Evolutionary conservation across 2,888 invertebrate genomes (phyloP), one percentile per base, ranked within the genome.

Genomic region (Philereme vetulata): DNA sequence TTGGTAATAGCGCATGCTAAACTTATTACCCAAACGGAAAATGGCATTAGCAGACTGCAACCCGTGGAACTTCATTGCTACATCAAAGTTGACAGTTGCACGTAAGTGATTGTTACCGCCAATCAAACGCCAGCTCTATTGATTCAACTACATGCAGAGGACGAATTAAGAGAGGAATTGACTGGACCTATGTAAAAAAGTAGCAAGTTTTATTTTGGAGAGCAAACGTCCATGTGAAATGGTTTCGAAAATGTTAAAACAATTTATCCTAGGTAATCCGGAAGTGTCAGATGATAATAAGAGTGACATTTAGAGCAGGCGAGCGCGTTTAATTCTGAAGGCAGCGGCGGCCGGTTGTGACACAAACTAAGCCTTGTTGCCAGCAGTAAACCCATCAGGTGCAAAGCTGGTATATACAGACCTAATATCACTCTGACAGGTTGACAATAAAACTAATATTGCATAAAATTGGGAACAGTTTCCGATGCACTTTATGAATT

Each of bases 1-100:
- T 91, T 92, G 91, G 88, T 91, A 91, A 91, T 92, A 90, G 88
- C 81, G 85, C 83, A 88, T 88, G 90, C 88, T 91, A 92, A 92
- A 89, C 91, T 90, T 89, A 92, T 92, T 91, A 92, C 85, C 82
- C 84, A 85, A 89, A 88, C 88, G 90, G 90, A 90, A 92, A 92
- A 92, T 90, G 86, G 85, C 82, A 88, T 92, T 90, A 92, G 80
- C 85, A 82, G 80, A 82, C 83, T 75, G 81, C 77, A 65, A 78
- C 71, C 80, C 77, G 85, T 86, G 82, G 84, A 88, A 86, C 84
- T 87, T 81, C 80, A 85, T 89, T 89, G 83, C 79, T 76, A 80
- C 80, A 81, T 88, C 87, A 89, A 82, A 86, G 84, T 88, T 88
- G 84, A 88, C 86, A 87, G 82, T 80, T 77, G 77, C 76, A 78